These are phyloP conservation scores for Clinocottus analis DNA, from an alignment of 2,113 vertebrate genomes.

Conservation along the genomic window DNA sequence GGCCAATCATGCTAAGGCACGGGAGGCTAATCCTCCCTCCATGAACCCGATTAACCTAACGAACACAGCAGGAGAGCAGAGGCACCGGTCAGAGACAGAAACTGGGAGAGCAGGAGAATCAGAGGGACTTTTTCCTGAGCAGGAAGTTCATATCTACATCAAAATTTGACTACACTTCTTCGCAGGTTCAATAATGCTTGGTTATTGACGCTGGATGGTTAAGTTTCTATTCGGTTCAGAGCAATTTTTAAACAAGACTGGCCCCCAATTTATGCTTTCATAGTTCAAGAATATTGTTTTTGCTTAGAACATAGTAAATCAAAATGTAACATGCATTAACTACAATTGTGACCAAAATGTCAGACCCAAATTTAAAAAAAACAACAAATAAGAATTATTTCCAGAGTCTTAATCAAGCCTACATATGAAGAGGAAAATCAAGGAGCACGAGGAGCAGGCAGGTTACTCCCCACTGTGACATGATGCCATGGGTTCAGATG, in stretches of 20 bases:
- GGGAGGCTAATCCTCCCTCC: slow-evolving; percentile 72
- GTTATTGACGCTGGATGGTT: neutral
- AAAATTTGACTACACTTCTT: neutral
- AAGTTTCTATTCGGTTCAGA: neutral
- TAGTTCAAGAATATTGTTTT: neutral
- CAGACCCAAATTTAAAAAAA: neutral
- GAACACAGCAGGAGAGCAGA: slow-evolving; percentile 54
- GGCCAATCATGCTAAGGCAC: slow-evolving; percentile 55
- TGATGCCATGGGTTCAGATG: slow-evolving; percentile 10
- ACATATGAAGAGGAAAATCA: neutral
- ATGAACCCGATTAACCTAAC: slow-evolving; percentile 75
- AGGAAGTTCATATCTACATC: neutral
- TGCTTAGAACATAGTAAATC: neutral
- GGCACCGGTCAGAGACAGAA: slow-evolving; percentile 11
- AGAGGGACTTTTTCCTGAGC: slow-evolving; percentile 10
- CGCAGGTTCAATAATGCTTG: neutral
- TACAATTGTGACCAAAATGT: neutral
- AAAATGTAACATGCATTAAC: neutral
- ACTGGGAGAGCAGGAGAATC: slow-evolving; percentile 18
- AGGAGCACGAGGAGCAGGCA: slow-evolving; percentile 12
- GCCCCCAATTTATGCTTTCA: neutral
- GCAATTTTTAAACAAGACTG: neutral
- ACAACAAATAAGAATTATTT: neutral
- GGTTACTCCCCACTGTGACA: slow-evolving; percentile 45
- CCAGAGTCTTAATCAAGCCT: neutral